Evolutionary conservation across 1,140 invertebrate species (phyloP), one percentile per base, ranked within the genome.

Genomic region (Aphelenchoides besseyi): DNA sequence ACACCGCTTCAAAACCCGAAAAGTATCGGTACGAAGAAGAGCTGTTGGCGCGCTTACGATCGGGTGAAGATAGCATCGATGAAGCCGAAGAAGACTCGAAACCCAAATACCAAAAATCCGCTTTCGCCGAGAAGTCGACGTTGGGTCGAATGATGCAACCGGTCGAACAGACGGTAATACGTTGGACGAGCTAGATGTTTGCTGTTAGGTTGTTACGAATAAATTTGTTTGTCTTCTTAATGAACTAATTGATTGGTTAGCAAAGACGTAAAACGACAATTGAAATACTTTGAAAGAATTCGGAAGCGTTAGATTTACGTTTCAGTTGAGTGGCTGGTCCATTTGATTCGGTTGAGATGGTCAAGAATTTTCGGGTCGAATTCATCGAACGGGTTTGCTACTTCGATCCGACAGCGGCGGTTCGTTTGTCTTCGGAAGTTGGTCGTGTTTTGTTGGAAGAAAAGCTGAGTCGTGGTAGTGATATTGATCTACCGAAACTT

Each of bases 1-100:
- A 85, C 48, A 37, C 69, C n/a, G 68, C 64, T 28, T 82, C 64
- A 23, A 64, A 78, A 62, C 93, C 93, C 36, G 87, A 94, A 54
- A 95, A 95, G 86, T 79, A 76, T 52, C 69, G 63, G 35, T 73
- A 76, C 33, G 77, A 79, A 63, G 29, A 66, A 29, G 71, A 80
- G 33, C 66, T 79, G 16, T 30, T 79, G 0, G 41, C 67, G 57
- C 26, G 70, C 18, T 57, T 79, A 12, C 35, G 54, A 9, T 9
- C 35, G 16, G 77, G 77, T 53, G 70, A 68, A 9, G 76, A 79
- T 53, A 30, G 63, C 0, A 32, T 69, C 16, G 37, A 71, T 0
- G 18, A 57, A 23, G 73, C 62, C 5, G 64, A 69, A 30, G 48
- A 73, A 18, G 77, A 79, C 9, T 72, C 33, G 33, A 61, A 36